Base-by-base conservation (phyloP, 2,113 vertebrate species). In the Plecotus auritus region DNA sequence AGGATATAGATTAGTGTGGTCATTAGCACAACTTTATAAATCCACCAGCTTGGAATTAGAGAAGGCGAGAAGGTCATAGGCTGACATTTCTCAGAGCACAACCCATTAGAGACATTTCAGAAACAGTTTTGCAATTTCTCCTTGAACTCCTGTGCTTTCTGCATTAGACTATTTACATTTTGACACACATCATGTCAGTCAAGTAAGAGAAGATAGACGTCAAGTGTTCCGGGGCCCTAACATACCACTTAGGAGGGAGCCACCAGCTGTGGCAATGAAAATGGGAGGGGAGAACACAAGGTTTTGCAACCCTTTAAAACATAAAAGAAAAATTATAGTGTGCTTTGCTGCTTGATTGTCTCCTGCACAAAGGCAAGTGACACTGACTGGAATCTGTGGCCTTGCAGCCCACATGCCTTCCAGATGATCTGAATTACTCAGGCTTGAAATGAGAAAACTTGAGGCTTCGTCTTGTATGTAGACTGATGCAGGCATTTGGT, bases 241-340 rank as follows among this genome's bases (percentile, higher is more conserved):
- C 94, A 95, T 61, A 51, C 83, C 93, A 95, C 96, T 97, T 95
- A 96, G 83, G 40, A 95, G 54, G 69, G 64, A 92, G 92, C 61
- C 88, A 70, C 95, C 92, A 97, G 97, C 96, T 96, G 96, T 61
- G 93, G 93, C 91, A 82, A 67, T 82, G 94, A 90, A 95, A 95
- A 94, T 72, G 95, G 76, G 91, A 92, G 77, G 84, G 61, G 80
- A 94, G 90, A 93, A 96, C 49, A 83, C 84, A 92, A 90, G 90
- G 84, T 90, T 94, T 49, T 37, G 91, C 91, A 85, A 91, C 26
- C 42, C 95, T 96, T 90, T 77, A 80, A 92, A 96, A 97, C 95
- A 96, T 95, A 97, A 96, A 96, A 96, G 95, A 97, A 97, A 97
- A 97, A 97, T 97, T 94, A 96, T 88, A 96, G 93, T 96, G 87